These are phyloP conservation scores for Tricholauxania praeusta DNA, from an alignment of 2,888 invertebrate genomes.

Conservation along the genomic window DNA sequence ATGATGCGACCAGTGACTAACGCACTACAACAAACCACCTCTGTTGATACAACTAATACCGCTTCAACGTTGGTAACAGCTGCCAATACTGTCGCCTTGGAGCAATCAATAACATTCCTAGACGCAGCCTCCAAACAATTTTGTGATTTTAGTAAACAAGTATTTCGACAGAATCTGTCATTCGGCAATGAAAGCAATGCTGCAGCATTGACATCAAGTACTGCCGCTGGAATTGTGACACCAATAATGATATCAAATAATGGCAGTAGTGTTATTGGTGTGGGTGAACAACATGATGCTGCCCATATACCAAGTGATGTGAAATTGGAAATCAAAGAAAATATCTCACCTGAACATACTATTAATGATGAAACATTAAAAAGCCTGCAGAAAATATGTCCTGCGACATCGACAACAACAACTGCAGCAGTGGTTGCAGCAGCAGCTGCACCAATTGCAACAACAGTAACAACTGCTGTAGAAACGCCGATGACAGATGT, in stretches of 20 bases:
- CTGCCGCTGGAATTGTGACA: conserved; percentile 19
- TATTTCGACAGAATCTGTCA: conserved; percentile 65
- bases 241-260: not conserved
- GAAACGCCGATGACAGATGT: conserved; percentile 7
- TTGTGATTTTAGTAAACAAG: conserved; percentile 64
- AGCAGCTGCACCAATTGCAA: conserved; percentile 30
- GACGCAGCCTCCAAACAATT: conserved; percentile 64
- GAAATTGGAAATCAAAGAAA: conserved; percentile 74
- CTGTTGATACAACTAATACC: conserved; percentile 33
- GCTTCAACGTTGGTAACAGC: conserved; percentile 48
- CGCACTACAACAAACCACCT: conserved; percentile 37
- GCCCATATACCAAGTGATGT: conserved; percentile 72
- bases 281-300: conserved; percentile 52
- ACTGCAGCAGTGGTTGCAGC: conserved; percentile 25
- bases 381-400: conserved; percentile 57
- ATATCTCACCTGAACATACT: conserved; percentile 75
- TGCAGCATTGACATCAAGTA: conserved; percentile 38
- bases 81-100: conserved; percentile 49
- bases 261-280: conserved; percentile 24
- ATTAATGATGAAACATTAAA: conserved; percentile 63
- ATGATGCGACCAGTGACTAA: conserved; percentile 43
- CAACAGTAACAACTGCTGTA: conserved; percentile 28
- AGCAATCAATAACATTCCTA: conserved; percentile 58
- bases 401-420: conserved; percentile 19
- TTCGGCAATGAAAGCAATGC: conserved; percentile 53